These are phyloP conservation scores for Lasiommata megera DNA, from an alignment of 2,888 invertebrate species.

Conservation along the genomic window DNA sequence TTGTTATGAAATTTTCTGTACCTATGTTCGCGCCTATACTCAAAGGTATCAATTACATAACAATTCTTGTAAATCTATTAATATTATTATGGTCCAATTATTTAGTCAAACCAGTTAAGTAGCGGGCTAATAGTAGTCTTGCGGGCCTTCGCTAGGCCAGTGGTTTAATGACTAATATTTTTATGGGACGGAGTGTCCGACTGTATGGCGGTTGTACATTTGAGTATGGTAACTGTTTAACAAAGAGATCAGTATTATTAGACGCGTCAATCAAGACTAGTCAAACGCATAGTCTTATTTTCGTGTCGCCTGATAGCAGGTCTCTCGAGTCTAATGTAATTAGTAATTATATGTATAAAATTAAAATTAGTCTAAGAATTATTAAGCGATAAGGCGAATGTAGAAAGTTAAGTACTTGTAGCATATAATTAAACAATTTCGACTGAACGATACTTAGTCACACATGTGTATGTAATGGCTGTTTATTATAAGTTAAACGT, in stretches of 20 bases:
- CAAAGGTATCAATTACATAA: too few species aligned
- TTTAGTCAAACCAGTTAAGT: too few species aligned
- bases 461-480: constrained; percentile 23
- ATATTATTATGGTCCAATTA: too few species aligned
- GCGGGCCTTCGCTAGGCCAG: too few species aligned
- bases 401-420: constrained; percentile 19
- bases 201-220: constrained; percentile 18
- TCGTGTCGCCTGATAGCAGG: background rate
- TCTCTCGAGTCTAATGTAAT: constrained; percentile 2
- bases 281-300: constrained; percentile 12
- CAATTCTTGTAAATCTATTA: too few species aligned
- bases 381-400: constrained; percentile 6
- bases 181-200: background rate
- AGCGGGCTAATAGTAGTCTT: too few species aligned
- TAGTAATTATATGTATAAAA: constrained; percentile 10
- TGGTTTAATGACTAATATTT: too few species aligned
- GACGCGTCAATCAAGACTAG: constrained; percentile 1
- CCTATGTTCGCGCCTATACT: too few species aligned
- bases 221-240: constrained; percentile 11
- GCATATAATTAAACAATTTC: constrained; percentile 24
- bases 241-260: constrained; percentile 1
- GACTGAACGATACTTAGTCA: constrained; percentile 35
- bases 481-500: constrained; percentile 1
- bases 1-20: too few species aligned
- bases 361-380: constrained; percentile 9